These are phyloP conservation scores for Tholera decimalis DNA, from an alignment of 2,888 invertebrate genomes.

Conservation along the genomic window DNA sequence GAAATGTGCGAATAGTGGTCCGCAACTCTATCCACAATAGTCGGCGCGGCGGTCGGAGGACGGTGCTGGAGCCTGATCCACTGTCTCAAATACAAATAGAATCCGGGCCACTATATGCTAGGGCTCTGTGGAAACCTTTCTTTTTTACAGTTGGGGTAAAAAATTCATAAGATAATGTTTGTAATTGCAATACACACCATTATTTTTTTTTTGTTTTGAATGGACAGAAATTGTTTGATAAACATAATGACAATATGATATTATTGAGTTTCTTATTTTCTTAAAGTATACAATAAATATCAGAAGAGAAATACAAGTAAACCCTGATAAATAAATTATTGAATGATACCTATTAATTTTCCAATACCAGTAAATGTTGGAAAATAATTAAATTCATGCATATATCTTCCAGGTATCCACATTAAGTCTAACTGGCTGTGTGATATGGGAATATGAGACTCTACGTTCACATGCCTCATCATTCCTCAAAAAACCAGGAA, in stretches of 20 bases:
- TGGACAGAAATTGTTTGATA: too few species aligned
- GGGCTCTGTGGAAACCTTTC: slow-evolving; percentile 92
- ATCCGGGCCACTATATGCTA: slow-evolving; percentile 82
- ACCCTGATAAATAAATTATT: not conserved
- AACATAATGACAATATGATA: not conserved
- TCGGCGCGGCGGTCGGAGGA: slow-evolving; percentile 73
- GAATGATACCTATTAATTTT: too few species aligned
- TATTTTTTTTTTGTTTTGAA: too few species aligned
- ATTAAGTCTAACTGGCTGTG: slow-evolving; percentile 94
- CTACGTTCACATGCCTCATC: slow-evolving; percentile 90
- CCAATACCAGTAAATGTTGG: too few species aligned
- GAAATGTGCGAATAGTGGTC: slow-evolving; percentile 73
- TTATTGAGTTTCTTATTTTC: too few species aligned
- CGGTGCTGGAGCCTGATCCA: slow-evolving; percentile 78
- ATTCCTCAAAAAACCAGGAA: slow-evolving; percentile 88
- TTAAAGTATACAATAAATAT: not conserved
- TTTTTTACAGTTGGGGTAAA: slow-evolving; percentile 93
- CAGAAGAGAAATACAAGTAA: too few species aligned
- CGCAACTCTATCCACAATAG: slow-evolving; percentile 83
- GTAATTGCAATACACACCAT: too few species aligned
- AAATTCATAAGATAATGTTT: slow-evolving; percentile 21
- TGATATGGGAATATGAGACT: slow-evolving; percentile 97
- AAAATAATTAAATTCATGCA: not conserved
- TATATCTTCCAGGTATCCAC: slow-evolving; percentile 91
- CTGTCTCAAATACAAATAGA: slow-evolving; percentile 84